A percentile compares a stretch with the other conserved stretches of the same genome.
These are phyloP conservation scores for Reticulitermes lucifugus DNA, from an alignment of 2,888 invertebrate genomes.

Conservation along the genomic window DNA sequence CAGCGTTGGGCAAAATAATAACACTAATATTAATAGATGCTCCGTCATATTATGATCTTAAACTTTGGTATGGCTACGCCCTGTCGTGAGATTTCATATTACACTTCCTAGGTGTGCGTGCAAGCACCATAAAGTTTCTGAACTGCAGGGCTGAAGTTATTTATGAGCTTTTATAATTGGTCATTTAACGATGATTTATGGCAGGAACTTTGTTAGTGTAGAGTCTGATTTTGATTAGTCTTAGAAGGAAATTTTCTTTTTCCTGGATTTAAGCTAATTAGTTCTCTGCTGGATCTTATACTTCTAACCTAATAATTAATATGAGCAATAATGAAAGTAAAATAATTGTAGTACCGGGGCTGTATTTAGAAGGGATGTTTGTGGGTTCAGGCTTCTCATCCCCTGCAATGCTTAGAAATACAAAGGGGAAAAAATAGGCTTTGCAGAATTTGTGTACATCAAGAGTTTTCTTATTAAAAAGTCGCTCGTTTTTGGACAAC, in stretches of 20 bases:
- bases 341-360: too few relatives aligned
- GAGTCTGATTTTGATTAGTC: constrained; percentile 32
- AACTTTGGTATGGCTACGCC: constrained; percentile 26
- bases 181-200: constrained; percentile 41
- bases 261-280: constrained; percentile 26
- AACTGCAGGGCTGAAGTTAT: constrained; percentile 16
- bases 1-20: constrained; percentile 34
- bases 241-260: constrained; percentile 32
- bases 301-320: too few relatives aligned
- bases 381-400: too few relatives aligned
- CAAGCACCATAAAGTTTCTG: constrained; percentile 7
- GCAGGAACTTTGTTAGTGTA: constrained; percentile 30
- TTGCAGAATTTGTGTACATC: too few relatives aligned
- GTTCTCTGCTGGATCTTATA: not conserved
- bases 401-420: too few relatives aligned
- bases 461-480: too few relatives aligned
- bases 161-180: constrained; percentile 42
- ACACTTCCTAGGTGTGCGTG: not conserved
- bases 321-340: too few relatives aligned
- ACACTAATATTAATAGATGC: constrained; percentile 45
- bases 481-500: too few relatives aligned
- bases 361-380: too few relatives aligned
- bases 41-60: constrained; percentile 45
- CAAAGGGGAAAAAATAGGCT: too few relatives aligned
- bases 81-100: constrained; percentile 24